Percentiles rank a stretch among this genome's conserved stretches.
Conservation (phyloP, 2,797 vertebrate species). For the Bovichtus variegatus region DNA sequence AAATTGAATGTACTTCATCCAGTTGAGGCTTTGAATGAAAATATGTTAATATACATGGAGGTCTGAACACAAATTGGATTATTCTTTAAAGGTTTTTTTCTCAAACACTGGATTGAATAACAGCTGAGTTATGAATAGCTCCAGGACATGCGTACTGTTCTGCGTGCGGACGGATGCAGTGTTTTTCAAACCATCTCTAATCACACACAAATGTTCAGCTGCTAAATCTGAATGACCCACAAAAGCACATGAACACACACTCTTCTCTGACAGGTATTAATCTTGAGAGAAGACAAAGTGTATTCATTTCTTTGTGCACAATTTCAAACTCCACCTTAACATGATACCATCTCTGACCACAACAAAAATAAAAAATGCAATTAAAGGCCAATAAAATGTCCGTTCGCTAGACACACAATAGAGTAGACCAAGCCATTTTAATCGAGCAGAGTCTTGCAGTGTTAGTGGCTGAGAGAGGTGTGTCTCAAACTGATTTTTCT, state of each 20-base stretch:
- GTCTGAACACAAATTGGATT: no score
- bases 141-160: neutral
- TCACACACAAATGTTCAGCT: neutral
- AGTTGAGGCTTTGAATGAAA: neutral
- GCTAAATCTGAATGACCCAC: slow-evolving; percentile 15
- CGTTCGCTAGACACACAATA: no score
- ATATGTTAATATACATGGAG: no score
- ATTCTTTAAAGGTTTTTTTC: neutral
- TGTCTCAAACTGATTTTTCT: neutral
- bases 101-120: neutral
- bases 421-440: neutral
- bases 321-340: neutral
- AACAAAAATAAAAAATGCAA: slow-evolving; percentile 10
- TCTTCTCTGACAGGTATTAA: slow-evolving; percentile 13
- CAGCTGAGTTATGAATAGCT: neutral
- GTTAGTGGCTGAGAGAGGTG: neutral
- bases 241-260: neutral
- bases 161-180: neutral
- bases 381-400: slow-evolving; percentile 1
- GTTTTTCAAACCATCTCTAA: neutral
- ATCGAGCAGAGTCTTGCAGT: neutral
- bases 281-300: slow-evolving; percentile 26
- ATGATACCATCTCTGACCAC: slow-evolving; percentile 7
- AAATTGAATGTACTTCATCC: neutral
- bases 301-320: slow-evolving; percentile 33